phyloP scores from a whole-genome alignment of 2,888 invertebrate genomes.

The Alloplasta piceator region DNA sequence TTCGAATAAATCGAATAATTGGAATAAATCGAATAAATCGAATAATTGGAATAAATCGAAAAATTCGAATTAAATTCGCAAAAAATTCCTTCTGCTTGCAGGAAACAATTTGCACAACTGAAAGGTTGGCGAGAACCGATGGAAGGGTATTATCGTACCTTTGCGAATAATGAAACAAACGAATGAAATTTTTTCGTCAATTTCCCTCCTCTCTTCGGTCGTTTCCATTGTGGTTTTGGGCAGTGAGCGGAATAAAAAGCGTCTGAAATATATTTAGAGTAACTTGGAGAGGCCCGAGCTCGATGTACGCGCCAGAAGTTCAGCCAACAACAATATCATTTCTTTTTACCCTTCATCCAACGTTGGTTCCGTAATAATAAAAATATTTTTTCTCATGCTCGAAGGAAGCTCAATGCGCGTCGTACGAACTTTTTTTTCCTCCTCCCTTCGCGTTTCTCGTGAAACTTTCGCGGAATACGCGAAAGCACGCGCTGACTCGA shows the following conservation, averaged over 20 bases:
- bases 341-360: background rate
- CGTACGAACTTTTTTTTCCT: background rate
- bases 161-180: no score
- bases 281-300: background rate
- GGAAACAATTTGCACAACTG: no score
- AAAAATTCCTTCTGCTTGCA: no score
- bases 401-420: slow-evolving; percentile 27
- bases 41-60: no score
- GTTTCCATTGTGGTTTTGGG: background rate
- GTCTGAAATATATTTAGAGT: background rate
- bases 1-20: no score
- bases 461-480: background rate
- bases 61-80: no score
- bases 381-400: slow-evolving; percentile 1
- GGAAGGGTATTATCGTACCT: no score
- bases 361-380: slow-evolving; percentile 13
- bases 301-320: background rate
- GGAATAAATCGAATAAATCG: no score
- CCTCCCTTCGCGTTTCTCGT: background rate
- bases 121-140: no score
- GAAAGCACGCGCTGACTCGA: slow-evolving; percentile 2
- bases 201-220: no score
- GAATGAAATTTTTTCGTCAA: no score
- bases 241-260: background rate
- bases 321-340: background rate